These are phyloP conservation scores for Drosophila kohkoa DNA, from an alignment of 1,140 invertebrate genomes.

Conservation along the genomic window DNA sequence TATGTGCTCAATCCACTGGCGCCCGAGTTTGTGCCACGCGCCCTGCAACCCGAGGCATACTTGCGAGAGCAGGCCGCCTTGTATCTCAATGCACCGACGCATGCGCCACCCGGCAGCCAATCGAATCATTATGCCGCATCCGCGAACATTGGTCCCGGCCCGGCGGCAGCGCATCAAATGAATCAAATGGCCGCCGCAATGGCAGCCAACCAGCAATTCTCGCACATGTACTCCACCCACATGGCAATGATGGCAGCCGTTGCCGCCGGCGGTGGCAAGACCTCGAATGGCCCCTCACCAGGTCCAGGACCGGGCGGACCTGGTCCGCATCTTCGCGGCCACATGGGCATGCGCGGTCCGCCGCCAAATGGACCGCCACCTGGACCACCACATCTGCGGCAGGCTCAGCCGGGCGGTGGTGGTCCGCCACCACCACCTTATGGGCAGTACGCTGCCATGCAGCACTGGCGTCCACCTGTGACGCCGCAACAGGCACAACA, in stretches of 20 bases:
- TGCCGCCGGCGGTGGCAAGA: slow-evolving; percentile 58
- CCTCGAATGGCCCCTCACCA: slow-evolving; percentile 56
- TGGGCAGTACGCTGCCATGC: slow-evolving; percentile 68
- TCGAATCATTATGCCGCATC: slow-evolving; percentile 54
- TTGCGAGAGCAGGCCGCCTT: slow-evolving; percentile 78
- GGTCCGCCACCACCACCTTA: slow-evolving; percentile 69
- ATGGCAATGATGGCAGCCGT: slow-evolving; percentile 76
- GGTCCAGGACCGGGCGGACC: slow-evolving; percentile 51
- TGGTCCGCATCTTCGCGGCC: slow-evolving; percentile 68
- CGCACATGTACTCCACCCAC: slow-evolving; percentile 69
- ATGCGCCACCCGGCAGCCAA: slow-evolving; percentile 58
- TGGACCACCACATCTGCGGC: slow-evolving; percentile 59
- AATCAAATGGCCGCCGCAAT: slow-evolving; percentile 75
- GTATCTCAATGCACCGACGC: slow-evolving; percentile 65
- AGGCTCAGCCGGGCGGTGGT: slow-evolving; percentile 38
- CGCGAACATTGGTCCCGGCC: slow-evolving; percentile 66
- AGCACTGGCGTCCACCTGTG: slow-evolving; percentile 71
- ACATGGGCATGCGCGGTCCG: slow-evolving; percentile 73
- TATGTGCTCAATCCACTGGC: slow-evolving; percentile 93
- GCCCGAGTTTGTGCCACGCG: slow-evolving; percentile 91
- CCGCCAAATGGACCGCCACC: slow-evolving; percentile 62
- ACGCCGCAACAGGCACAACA: slow-evolving; percentile 57
- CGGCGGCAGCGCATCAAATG: slow-evolving; percentile 67
- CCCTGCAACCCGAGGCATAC: slow-evolving; percentile 85
- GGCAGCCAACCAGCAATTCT: slow-evolving; percentile 68